Evolutionary conservation across 2,113 vertebrate species (phyloP), one percentile per base, ranked within the genome.

Genomic region (Nibea coibor): DNA sequence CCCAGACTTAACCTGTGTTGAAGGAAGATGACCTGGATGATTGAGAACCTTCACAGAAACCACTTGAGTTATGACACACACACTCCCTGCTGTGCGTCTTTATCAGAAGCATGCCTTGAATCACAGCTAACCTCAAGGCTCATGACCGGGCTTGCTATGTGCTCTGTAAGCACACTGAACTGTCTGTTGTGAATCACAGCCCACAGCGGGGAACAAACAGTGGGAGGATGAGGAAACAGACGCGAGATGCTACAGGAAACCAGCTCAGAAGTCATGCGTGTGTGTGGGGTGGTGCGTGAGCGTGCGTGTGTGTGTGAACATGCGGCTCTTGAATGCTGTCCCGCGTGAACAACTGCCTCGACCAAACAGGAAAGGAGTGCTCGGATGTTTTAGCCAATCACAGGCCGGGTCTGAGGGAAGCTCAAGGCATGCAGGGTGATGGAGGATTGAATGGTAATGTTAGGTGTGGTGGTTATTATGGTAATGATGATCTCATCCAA

Each of bases 151-250:
- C 58, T 62, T 24, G 80, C 67, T 63, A 4, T 31, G 48, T 61
- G 80, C 56, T 63, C 4, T 31, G 48, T 61, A 5, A 19, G 56
- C 59, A 56, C 31, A 28, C n/a, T 8, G 5, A 58, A 57, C 62
- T 69, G 64, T 57, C 72, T 80, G 76, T 51, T 26, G 17, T 75
- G 75, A 89, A 0, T 79, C 78, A 82, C 43, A 26, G 10, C 0
- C 69, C 31, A 7, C 3, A 3, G 20, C 2, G 48, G 6, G n/a
- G 66, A 75, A 61, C 51, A 54, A 63, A 75, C 3, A 56, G 35
- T 48, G 53, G 48, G 24, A 47, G 67, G 47, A 57, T 22, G 47
- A 62, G 56, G 64, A 68, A 51, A 45, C 28, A 11, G 2, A 45
- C 3, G 42, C 47, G 7, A 35, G 35, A 35, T 35, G 35, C 15